Conservation (phyloP, 2,888 invertebrate species). For the Rhynchonema sp. region DNA sequence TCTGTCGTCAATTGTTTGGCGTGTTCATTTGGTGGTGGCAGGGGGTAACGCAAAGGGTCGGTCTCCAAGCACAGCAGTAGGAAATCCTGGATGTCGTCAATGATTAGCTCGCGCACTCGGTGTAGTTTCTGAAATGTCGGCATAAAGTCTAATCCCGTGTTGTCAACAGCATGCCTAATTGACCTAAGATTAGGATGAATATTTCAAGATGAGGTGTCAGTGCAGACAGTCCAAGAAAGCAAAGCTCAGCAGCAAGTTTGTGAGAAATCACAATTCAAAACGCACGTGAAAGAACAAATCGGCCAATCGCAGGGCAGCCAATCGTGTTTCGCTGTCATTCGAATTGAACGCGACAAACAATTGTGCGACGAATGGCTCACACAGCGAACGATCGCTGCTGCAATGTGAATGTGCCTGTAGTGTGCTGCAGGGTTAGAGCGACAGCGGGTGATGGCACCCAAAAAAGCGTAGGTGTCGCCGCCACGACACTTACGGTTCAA, state of each 20-base stretch:
- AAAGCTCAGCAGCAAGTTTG: background rate
- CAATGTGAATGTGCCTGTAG: too few species aligned
- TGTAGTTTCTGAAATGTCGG: background rate
- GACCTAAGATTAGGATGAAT: too few species aligned
- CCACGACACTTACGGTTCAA: too few species aligned
- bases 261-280: background rate
- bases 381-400: too few species aligned
- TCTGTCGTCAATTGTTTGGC: background rate
- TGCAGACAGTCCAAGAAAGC: too few species aligned
- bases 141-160: background rate
- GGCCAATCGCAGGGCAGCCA: background rate
- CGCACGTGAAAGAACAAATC: background rate
- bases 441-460: too few species aligned
- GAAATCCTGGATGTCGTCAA: background rate
- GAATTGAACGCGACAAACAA: background rate
- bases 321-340: background rate
- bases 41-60: background rate
- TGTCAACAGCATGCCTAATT: too few species aligned
- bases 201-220: too few species aligned
- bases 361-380: background rate
- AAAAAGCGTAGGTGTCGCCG: too few species aligned
- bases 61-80: background rate
- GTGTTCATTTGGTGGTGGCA: background rate
- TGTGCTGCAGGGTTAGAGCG: too few species aligned
- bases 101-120: background rate